Evolutionary conservation across 2,888 invertebrate genomes (phyloP), one percentile per base, ranked within the genome.

Genomic region (Callosobruchus maculatus): DNA sequence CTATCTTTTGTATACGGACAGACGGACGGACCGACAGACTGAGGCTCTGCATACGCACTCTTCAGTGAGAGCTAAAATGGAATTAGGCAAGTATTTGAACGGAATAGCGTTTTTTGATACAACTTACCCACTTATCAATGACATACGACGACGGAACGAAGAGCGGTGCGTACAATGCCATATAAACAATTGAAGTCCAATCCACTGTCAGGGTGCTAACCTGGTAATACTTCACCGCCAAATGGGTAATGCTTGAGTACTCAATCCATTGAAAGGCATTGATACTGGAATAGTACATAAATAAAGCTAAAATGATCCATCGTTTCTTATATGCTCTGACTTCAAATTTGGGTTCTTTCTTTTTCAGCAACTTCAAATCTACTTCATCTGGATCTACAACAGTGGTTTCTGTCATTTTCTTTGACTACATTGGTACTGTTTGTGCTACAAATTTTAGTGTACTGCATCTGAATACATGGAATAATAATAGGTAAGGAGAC

Each of bases 161-260:
- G 79, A 98, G 91, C 3, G 97, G 95, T 81, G 98, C 97, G 88
- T 99, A 99, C 0, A 93, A 91, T 78, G 96, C 91, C 98, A 98
- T 98, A 88, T 94, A 98, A 82, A 98, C 92, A 94, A 98, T 96
- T 68, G 97, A 97, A 22, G 98, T 95, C 97, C 97, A 97, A 87
- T 98, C 94, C 73, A 99, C 94, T 80, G 91, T 90, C 80, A 91
- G 90, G 79, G 90, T 90, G 79, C 89, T 88, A 30, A 95, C 92
- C 30, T 89, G 89, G 84, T 95, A 95, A 87, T 94, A 94, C 83
- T 91, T 91, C 81, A 88, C 90, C 67, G 97, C 90, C 75, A 96
- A 91, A 84, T 96, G 94, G 79, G 93, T 92, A 77, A 98, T 97
- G 84, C 97, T 97, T 84, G 95, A 94, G 89, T 96, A 96, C 88